Conservation (phyloP, 2,888 invertebrate species). For the Rotaria macrura region DNA sequence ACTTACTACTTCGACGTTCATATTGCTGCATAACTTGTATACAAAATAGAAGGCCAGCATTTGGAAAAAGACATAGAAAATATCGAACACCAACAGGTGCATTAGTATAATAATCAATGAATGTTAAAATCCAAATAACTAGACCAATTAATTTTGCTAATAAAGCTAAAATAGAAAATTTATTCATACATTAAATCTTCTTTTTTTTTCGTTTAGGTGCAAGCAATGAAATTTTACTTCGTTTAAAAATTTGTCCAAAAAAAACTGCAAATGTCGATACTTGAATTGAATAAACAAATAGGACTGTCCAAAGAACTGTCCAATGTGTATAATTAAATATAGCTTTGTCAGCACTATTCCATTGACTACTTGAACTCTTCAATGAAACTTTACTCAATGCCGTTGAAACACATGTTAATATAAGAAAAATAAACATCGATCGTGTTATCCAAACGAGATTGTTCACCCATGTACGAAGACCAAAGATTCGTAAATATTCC, state of each 20-base stretch:
- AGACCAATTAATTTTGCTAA: slow-evolving; percentile 26
- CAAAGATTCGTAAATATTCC: slow-evolving; percentile 31
- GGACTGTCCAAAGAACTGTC: neutral
- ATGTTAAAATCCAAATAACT: slow-evolving; percentile 27
- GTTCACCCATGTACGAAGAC: slow-evolving; percentile 17
- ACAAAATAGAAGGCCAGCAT: slow-evolving; percentile 24
- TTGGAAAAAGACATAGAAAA: slow-evolving; percentile 28
- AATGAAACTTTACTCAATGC: neutral
- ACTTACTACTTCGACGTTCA: slow-evolving; percentile 27
- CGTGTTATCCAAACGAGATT: slow-evolving; percentile 29
- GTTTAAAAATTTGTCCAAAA: slow-evolving; percentile 29
- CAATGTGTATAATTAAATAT: slow-evolving; percentile 4
- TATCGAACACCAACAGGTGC: slow-evolving; percentile 25
- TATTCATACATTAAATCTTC: neutral
- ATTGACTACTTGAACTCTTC: neutral
- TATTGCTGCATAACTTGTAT: slow-evolving; percentile 29
- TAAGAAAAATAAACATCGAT: slow-evolving; percentile 22
- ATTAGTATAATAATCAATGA: slow-evolving; percentile 29
- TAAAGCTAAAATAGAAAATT: neutral
- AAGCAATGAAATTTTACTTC: neutral
- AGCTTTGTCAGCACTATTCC: neutral
- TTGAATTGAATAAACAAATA: slow-evolving; percentile 24
- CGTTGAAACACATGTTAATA: neutral
- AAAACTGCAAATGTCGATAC: slow-evolving; percentile 23
- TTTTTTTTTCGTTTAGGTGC: too few species aligned